Evolutionary conservation across 2,888 invertebrate genomes (phyloP).

Genomic region (Sceliomorpha sp.): DNA sequence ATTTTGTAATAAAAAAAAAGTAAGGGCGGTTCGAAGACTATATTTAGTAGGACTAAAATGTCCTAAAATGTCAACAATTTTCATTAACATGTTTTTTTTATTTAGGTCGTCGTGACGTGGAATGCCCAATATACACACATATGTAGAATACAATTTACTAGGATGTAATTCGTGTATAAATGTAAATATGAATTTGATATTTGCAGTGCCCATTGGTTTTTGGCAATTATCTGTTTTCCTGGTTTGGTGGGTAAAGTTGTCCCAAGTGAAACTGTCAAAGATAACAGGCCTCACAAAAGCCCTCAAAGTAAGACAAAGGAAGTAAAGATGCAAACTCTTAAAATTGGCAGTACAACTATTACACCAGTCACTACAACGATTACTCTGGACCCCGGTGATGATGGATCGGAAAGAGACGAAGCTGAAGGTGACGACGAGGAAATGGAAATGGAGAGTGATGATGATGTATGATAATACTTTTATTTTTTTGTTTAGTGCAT

Average conservation of each 20-base stretch:
- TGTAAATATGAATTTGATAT: neutral
- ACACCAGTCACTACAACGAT: conserved; percentile 72
- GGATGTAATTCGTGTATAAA: no score
- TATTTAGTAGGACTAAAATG: no score
- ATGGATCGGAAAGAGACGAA: conserved; percentile 88
- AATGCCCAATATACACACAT: no score
- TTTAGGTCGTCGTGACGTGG: no score
- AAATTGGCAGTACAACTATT: conserved; percentile 86
- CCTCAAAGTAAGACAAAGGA: conserved; percentile 71
- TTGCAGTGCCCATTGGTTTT: conserved; percentile 93
- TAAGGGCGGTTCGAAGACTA: no score
- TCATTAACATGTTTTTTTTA: no score
- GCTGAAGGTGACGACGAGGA: conserved; percentile 91
- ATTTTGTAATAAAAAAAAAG: no score
- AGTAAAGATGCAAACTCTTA: conserved; percentile 81
- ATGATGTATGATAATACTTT: conserved; percentile 71
- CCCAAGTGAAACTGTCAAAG: conserved; percentile 82
- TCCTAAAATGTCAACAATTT: no score
- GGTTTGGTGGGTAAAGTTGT: conserved; percentile 87
- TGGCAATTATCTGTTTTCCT: conserved; percentile 98
- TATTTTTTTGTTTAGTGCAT: no score
- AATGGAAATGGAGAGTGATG: conserved; percentile 81
- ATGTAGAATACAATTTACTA: no score
- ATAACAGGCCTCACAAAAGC: conserved; percentile 76
- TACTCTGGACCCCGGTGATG: conserved; percentile 85